Evolutionary conservation across 2,888 invertebrate genomes (phyloP).

Genomic region (Meliscaeva auricollis): DNA sequence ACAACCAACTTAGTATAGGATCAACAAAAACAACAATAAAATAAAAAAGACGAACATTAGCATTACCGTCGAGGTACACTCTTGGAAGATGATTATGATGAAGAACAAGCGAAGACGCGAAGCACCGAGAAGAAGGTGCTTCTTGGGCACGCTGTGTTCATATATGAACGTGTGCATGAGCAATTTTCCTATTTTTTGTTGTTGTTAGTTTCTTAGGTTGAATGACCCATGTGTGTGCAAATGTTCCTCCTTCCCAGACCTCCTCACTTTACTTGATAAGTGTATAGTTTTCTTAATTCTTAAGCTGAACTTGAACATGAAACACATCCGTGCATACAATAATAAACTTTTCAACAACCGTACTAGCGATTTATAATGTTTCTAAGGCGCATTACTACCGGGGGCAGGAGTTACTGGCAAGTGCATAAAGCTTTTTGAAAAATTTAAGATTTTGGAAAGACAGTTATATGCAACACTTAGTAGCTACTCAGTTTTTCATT

Average conservation of each 20-base stretch:
- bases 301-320: conserved; percentile 71
- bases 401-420: too few relatives aligned
- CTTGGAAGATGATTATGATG: conserved; percentile 72
- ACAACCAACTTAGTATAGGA: conserved; percentile 39
- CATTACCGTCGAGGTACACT: conserved; percentile 63
- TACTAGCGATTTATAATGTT: not conserved
- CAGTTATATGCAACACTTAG: too few relatives aligned
- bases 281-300: conserved; percentile 69
- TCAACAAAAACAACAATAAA: conserved; percentile 30
- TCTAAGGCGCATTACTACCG: not conserved
- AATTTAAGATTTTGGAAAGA: too few relatives aligned
- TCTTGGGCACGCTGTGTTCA: conserved; percentile 55
- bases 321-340: conserved; percentile 39
- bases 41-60: conserved; percentile 55
- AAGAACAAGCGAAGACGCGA: conserved; percentile 31
- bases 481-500: too few relatives aligned
- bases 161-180: conserved; percentile 56
- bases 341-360: not conserved
- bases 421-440: too few relatives aligned
- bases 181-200: conserved; percentile 41
- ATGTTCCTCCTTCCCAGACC: conserved; percentile 60
- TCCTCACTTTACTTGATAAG: conserved; percentile 34
- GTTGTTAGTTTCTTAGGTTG: conserved; percentile 77
- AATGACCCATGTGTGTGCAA: conserved; percentile 83
- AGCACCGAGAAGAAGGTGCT: conserved; percentile 58